phyloP scores from a whole-genome alignment of 2,888 invertebrate species.

The Eumerus sabulonum region DNA sequence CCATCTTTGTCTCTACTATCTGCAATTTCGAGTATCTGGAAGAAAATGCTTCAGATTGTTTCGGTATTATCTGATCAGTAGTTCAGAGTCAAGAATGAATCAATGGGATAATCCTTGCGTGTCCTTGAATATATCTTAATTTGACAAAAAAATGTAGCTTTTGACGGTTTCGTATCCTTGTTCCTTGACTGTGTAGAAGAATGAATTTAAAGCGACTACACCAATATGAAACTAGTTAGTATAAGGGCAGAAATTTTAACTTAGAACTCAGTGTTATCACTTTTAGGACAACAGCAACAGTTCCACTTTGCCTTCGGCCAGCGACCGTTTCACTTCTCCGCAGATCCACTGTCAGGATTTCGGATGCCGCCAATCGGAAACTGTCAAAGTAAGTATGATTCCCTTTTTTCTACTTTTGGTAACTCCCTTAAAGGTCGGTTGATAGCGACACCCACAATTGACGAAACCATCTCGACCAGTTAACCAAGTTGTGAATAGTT shows the following conservation, averaged over 20 bases:
- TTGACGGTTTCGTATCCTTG: too few species aligned
- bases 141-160: too few species aligned
- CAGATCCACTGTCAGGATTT: constrained; percentile 92
- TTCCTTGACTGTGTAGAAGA: too few species aligned
- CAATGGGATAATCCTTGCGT: too few species aligned
- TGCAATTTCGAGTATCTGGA: not conserved
- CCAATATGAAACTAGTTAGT: constrained; percentile 60
- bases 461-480: constrained; percentile 60
- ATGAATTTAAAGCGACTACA: too few species aligned
- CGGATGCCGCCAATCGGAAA: constrained; percentile 94
- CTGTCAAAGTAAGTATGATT: constrained; percentile 90
- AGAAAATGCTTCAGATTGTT: constrained; percentile 5
- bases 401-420: constrained; percentile 3
- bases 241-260: constrained; percentile 79
- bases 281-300: constrained; percentile 97
- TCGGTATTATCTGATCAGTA: constrained; percentile 6
- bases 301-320: constrained; percentile 95
- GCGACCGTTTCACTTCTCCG: constrained; percentile 91
- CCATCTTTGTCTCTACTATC: too few species aligned
- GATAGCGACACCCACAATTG: constrained; percentile 22
- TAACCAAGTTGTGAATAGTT: constrained; percentile 69
- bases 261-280: constrained; percentile 88
- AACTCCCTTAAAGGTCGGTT: not conserved
- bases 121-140: too few species aligned
- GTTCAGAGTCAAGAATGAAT: too few species aligned